Conservation (phyloP, 2,113 vertebrate species). For the Cyrtonyx montezumae region DNA sequence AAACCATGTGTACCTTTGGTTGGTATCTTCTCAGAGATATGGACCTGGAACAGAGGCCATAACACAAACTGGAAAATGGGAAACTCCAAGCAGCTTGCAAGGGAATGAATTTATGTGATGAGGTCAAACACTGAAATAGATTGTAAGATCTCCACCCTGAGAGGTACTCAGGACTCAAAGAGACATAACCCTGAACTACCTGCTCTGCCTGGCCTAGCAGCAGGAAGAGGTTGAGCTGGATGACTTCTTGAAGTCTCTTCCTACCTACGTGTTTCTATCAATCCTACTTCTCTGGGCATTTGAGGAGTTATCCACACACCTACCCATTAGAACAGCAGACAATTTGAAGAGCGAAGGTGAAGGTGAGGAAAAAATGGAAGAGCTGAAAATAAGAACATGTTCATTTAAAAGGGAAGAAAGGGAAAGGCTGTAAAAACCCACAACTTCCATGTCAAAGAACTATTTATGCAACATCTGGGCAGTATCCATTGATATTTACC, state of each 20-base stretch:
- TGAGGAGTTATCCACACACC: background rate
- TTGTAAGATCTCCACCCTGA: background rate
- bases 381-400: background rate
- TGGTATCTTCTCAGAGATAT: background rate
- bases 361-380: background rate
- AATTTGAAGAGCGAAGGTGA: background rate
- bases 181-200: background rate
- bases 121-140: background rate
- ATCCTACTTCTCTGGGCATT: background rate
- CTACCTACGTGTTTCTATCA: background rate
- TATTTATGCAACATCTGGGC: background rate
- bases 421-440: background rate
- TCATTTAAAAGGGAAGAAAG: background rate
- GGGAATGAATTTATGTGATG: background rate
- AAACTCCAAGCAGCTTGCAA: background rate
- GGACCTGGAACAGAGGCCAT: background rate
- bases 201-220: background rate
- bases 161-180: background rate
- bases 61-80: background rate
- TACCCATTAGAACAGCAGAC: background rate
- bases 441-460: background rate
- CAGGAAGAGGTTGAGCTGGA: background rate
- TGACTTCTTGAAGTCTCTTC: background rate
- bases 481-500: background rate
- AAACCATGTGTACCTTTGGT: background rate